Base-by-base conservation (phyloP, 2,113 vertebrate genomes). In the Eira barbara region DNA sequence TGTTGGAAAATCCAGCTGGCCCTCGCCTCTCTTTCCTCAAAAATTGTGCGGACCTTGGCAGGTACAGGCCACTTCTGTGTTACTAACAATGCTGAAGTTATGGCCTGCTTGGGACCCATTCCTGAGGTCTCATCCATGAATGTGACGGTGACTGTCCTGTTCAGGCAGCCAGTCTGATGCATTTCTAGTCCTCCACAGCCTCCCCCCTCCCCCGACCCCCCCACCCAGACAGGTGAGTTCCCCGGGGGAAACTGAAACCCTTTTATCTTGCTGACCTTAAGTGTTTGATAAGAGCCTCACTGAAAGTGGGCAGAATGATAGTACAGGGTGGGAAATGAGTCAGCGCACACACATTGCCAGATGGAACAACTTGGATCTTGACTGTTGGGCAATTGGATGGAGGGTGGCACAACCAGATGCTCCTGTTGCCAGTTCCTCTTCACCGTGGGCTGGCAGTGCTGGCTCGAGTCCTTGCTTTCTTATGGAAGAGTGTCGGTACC, bases 191-290 rank as follows among this genome's bases (percentile, higher is more conserved):
- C 49, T 91, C 45, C 17, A 55, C 23, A 20, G 88, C 39, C 52
- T 52, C 15, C 49, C 39, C 52, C 17, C 15, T 5, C 49, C 39
- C 52, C 17, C 15, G 4, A 17, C 52, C 52, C 52, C 52, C 52
- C 5, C 49, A 27, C 23, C 20, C 73, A 34, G 89, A 79, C 91
- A 93, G 84, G 89, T 94, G 88, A 97, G 67, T 91, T 97, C 94
- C 93, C 93, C 79, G 36, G 91, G 88, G 93, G 91, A 96, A 92
- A 89, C 0, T 49, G 67, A 79, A 97, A 94, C 21, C 8, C 25
- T 47, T 95, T 97, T 96, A 94, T 97, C 89, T 97, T n/a, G 10
- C 74, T 95, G 89, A 97, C 95, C 83, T 97, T 92, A 61, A 36
- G 61, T 78, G 15, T 94, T 67, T 92, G 93, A 92, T 94, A 96